phyloP scores from a whole-genome alignment of 2,113 vertebrate genomes.

The Quiscalus mexicanus region DNA sequence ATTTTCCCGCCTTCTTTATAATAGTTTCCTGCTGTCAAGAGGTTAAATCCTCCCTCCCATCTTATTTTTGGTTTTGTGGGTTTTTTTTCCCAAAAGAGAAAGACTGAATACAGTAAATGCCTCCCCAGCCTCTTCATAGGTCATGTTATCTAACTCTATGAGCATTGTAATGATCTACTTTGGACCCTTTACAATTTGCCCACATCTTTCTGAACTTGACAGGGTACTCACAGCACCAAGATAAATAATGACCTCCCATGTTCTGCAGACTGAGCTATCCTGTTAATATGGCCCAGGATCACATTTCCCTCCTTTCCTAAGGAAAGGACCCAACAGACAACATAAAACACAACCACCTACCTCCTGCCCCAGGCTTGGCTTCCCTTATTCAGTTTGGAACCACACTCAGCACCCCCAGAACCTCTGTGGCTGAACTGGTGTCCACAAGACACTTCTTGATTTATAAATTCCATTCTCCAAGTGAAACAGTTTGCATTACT shows the following conservation, averaged over 20 bases:
- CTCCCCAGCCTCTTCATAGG: constrained; percentile 13
- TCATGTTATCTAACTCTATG: neutral
- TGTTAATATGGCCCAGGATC: neutral
- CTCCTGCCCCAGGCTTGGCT: neutral
- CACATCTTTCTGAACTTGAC: neutral
- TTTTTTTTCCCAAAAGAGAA: neutral
- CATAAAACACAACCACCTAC: neutral
- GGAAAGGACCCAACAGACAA: neutral
- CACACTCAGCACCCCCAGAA: neutral
- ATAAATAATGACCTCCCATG: neutral
- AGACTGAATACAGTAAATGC: constrained; percentile 4
- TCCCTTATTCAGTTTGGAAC: neutral
- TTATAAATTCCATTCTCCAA: neutral
- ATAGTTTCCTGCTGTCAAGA: neutral
- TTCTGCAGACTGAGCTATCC: neutral
- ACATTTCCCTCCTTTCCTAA: neutral
- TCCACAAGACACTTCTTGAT: neutral
- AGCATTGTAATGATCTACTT: neutral
- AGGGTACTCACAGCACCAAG: neutral
- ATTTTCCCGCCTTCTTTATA: neutral
- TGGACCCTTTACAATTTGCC: neutral
- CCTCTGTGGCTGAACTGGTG: neutral
- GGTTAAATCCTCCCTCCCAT: neutral
- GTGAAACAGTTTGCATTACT: neutral
- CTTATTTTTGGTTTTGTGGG: neutral